These are phyloP conservation scores for Ariolimax columbianus DNA, from an alignment of 2,888 invertebrate species.

Conservation along the genomic window DNA sequence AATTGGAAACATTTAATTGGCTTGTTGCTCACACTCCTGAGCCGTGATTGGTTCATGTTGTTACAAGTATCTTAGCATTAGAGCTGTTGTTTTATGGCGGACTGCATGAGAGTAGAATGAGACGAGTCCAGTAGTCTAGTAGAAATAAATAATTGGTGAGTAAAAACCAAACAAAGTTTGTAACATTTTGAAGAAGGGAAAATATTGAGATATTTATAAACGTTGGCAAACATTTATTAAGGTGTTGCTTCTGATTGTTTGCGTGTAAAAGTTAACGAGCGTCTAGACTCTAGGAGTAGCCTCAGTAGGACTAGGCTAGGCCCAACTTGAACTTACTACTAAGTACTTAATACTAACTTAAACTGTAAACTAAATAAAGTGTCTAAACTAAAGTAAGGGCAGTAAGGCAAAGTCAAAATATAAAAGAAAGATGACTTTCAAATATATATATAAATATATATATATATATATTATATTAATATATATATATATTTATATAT, in stretches of 20 bases:
- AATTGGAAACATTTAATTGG: slow-evolving; percentile 23
- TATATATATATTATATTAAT: too few species aligned
- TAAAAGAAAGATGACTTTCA: too few species aligned
- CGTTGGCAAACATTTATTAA: background rate
- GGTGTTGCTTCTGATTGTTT: background rate
- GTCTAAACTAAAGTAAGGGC: too few species aligned
- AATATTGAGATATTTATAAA: background rate
- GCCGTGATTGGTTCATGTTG: slow-evolving; percentile 39
- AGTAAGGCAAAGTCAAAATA: too few species aligned
- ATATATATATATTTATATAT: too few species aligned
- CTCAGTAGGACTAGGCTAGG: too few species aligned
- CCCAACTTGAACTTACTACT: background rate
- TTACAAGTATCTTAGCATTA: slow-evolving; percentile 45
- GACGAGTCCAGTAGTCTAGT: background rate
- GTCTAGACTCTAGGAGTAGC: too few species aligned
- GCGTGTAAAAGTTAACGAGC: background rate
- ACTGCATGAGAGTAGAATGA: background rate
- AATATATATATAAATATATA: too few species aligned
- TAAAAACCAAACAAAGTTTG: background rate
- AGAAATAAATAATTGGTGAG: background rate
- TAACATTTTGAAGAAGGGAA: background rate
- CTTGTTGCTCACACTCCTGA: background rate
- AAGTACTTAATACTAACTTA: background rate
- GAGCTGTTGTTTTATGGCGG: slow-evolving; percentile 47
- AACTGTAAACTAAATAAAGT: background rate